These are phyloP conservation scores for Phyllopteryx taeniolatus DNA, from an alignment of 2,113 vertebrate genomes.

Conservation along the genomic window DNA sequence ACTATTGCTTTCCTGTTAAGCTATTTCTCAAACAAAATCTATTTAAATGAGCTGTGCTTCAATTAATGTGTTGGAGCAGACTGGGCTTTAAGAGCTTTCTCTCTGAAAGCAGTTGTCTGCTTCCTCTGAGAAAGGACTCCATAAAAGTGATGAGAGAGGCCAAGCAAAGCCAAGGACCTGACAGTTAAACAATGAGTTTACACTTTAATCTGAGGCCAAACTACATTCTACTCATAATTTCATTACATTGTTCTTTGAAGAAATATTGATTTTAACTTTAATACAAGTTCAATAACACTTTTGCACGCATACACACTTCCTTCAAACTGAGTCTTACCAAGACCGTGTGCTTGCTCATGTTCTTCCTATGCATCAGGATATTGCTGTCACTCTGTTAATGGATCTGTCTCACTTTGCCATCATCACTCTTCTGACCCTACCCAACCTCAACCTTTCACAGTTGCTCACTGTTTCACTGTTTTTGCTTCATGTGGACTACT, in stretches of 20 bases:
- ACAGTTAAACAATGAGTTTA: neutral
- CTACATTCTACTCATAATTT: neutral
- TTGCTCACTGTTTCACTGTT: neutral
- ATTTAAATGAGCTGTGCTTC: neutral
- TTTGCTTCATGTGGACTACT: neutral
- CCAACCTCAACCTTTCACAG: slow-evolving; percentile 16
- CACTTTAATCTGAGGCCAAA: neutral
- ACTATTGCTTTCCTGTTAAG: neutral
- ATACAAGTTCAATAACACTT: slow-evolving; percentile 11
- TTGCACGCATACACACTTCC: slow-evolving; percentile 15
- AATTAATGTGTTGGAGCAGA: neutral
- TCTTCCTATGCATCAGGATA: slow-evolving; percentile 32
- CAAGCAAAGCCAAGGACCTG: neutral
- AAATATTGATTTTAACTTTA: neutral
- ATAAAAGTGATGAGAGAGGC: neutral
- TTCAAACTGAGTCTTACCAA: neutral
- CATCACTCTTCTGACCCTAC: slow-evolving; percentile 18
- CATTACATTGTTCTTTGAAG: neutral
- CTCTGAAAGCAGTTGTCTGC: neutral
- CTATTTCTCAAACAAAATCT: neutral
- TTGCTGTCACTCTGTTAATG: slow-evolving; percentile 39
- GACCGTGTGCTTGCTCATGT: neutral
- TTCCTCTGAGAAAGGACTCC: neutral
- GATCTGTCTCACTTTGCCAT: slow-evolving; percentile 24
- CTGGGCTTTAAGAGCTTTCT: neutral